Evolutionary conservation across 2,113 vertebrate genomes (phyloP), one percentile per base, ranked within the genome.

Genomic region (Grallaria varia): DNA sequence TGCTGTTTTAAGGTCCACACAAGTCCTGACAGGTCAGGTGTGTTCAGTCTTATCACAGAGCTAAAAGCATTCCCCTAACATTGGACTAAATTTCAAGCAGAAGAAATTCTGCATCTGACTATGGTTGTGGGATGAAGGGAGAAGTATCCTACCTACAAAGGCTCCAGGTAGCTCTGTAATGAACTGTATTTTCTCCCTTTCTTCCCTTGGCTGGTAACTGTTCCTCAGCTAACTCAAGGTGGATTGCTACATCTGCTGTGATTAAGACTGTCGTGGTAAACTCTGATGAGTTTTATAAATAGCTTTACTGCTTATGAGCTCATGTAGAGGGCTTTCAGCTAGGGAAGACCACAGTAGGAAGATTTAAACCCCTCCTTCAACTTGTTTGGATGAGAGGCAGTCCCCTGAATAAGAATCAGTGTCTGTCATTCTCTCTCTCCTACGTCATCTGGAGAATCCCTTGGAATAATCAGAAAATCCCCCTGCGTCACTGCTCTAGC

Each of bases 391-490:
- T 89, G 62, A 95, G 82, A 73, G 50, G 60, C 67, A 85, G 59
- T 73, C 68, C 12, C 2, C 11, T 87, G 89, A 81, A 87, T 80
- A 87, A 67, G 84, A 90, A 95, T 50, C 63, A 62, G 39, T 6
- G 0, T 87, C 89, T 94, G 83, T 80, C 78, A 64, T 88, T 91
- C 90, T 83, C 59, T 56, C 40, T 74, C 31, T 89, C 74, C 81
- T 93, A 74, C 82, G 79, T 97, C 95, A 96, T 60, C 12, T 72
- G 95, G 93, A 96, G 95, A 96, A 97, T 96, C 95, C 95, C 90
- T 88, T 82, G 84, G 75, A 96, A 93, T 96, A 94, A 96, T 96
- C 92, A 84, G 95, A 96, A 96, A 96, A 97, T 96, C 94, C 93
- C 75, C 25, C 58, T 5, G 1, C 35, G 45, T 91, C 95, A 88